These are phyloP conservation scores for Oreotrochilus melanogaster DNA, from an alignment of 2,113 vertebrate species.

Conservation along the genomic window DNA sequence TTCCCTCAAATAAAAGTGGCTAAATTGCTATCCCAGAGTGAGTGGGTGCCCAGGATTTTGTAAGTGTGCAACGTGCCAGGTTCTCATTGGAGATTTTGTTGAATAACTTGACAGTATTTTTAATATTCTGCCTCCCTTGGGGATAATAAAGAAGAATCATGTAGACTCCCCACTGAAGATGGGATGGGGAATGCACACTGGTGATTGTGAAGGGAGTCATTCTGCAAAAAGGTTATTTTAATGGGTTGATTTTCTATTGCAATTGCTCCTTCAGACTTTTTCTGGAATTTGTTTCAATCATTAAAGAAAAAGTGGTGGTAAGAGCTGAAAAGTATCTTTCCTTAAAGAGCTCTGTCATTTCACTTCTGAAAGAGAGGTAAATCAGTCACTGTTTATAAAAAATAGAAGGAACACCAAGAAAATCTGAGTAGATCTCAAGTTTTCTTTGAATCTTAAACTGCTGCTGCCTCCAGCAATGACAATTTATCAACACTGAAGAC, in stretches of 20 bases:
- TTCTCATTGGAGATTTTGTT: not conserved
- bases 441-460: not conserved
- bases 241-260: not conserved
- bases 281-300: not conserved
- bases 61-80: not conserved
- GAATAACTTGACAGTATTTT: not conserved
- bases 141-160: not conserved
- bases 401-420: not conserved
- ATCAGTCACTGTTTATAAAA: not conserved
- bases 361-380: not conserved
- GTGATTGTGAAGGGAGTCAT: too few relatives aligned
- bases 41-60: constrained; percentile 1
- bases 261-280: not conserved
- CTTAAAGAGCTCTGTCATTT: not conserved
- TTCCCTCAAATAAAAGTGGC: constrained; percentile 16
- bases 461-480: not conserved
- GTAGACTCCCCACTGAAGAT: not conserved
- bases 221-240: not conserved
- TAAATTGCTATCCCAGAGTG: not conserved
- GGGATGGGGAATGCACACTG: not conserved
- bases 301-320: not conserved
- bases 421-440: not conserved
- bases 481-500: not conserved
- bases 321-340: not conserved
- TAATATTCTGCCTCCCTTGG: not conserved